These are phyloP conservation scores for Epinephelus cyanopodus DNA, from an alignment of 2,113 vertebrate species.

Conservation along the genomic window DNA sequence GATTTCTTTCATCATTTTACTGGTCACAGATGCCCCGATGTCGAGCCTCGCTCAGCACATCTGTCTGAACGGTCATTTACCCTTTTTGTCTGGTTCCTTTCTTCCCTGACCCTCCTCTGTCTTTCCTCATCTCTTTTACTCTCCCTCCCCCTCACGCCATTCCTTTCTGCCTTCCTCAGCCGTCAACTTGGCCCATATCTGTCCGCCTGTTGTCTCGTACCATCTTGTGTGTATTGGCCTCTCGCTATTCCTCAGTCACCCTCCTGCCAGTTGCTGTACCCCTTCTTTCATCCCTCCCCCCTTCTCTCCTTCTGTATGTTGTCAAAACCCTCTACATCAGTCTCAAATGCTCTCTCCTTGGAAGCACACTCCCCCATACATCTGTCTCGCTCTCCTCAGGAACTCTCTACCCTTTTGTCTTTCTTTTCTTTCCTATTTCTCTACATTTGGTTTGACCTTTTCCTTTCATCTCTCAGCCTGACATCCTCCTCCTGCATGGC, in stretches of 20 bases:
- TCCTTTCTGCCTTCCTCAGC: constrained; percentile 56
- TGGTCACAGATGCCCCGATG: constrained; percentile 3
- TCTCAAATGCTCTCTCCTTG: constrained; percentile 16
- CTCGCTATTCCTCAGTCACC: constrained; percentile 60
- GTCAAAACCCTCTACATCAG: constrained; percentile 62
- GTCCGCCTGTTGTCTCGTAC: constrained; percentile 67
- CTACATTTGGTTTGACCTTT: constrained; percentile 51
- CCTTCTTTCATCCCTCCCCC: constrained; percentile 19
- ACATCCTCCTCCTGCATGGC: not conserved
- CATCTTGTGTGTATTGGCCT: constrained; percentile 66
- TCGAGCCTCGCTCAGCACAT: constrained; percentile 38
- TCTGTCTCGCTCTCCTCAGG: constrained; percentile 20
- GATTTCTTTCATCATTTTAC: not conserved
- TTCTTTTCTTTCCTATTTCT: constrained; percentile 6
- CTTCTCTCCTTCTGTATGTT: constrained; percentile 50
- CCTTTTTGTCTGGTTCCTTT: constrained; percentile 47
- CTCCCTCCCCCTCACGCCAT: constrained; percentile 7
- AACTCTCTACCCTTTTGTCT: constrained; percentile 37
- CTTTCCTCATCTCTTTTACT: constrained; percentile 38
- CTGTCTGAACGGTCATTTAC: constrained; percentile 49
- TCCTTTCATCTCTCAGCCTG: constrained; percentile 6
- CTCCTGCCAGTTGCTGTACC: constrained; percentile 62
- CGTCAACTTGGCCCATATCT: constrained; percentile 74
- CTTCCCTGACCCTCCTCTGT: constrained; percentile 41
- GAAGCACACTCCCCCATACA: constrained; percentile 19